Percentiles rank a stretch among this genome's conserved stretches.
Conservation (phyloP, 2,888 invertebrate genomes). For the Melanchra persicariae region DNA sequence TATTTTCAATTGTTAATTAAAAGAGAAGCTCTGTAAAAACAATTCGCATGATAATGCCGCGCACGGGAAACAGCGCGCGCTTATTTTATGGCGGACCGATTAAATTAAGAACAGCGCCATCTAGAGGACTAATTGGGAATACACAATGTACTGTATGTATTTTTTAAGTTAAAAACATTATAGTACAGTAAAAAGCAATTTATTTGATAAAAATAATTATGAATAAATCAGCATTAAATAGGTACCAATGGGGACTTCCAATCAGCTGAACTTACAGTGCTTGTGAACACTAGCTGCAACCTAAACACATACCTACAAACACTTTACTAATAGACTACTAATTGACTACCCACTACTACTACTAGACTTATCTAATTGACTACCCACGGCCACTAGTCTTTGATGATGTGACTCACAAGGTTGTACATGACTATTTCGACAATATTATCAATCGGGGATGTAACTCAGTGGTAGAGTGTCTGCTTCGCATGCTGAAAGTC, state of each 20-base stretch:
- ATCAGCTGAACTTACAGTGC: background rate
- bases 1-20: constrained; percentile 83
- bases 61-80: constrained; percentile 56
- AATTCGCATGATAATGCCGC: constrained; percentile 70
- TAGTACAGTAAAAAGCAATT: rapidly evolving
- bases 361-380: background rate
- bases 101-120: constrained; percentile 78
- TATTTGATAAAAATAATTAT: background rate
- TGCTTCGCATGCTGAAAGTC: constrained; percentile 93
- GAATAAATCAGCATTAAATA: too few species aligned
- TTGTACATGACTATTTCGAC: constrained; percentile 59
- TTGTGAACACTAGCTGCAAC: background rate
- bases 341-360: background rate
- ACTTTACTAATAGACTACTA: too few species aligned
- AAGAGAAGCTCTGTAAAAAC: constrained; percentile 83
- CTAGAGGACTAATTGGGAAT: constrained; percentile 69
- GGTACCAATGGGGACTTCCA: background rate
- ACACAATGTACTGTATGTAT: background rate
- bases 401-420: constrained; percentile 17
- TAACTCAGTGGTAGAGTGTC: constrained; percentile 91
- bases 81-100: constrained; percentile 64
- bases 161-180: background rate
- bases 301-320: background rate
- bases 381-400: background rate
- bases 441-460: constrained; percentile 73